Percentiles rank a stretch among this genome's conserved stretches.
Evolutionary conservation across 2,113 vertebrate species (phyloP).

Genomic region (human): DNA sequence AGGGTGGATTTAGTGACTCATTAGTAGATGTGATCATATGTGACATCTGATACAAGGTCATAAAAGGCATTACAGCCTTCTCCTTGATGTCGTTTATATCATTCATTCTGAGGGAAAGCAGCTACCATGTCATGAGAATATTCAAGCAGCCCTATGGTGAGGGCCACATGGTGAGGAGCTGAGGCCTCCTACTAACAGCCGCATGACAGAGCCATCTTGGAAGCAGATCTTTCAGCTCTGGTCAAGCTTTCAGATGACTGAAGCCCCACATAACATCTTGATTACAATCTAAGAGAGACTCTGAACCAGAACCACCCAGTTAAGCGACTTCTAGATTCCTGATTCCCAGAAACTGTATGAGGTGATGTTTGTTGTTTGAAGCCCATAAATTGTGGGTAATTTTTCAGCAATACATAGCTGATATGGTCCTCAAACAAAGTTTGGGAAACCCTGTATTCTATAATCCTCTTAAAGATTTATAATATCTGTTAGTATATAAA

Average conservation of each 20-base stretch:
- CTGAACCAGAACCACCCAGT: background rate
- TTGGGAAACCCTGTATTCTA: background rate
- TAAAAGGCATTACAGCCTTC: background rate
- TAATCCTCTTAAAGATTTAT: background rate
- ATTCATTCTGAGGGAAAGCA: background rate
- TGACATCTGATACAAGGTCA: background rate
- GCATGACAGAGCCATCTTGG: background rate
- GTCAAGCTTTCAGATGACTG: background rate
- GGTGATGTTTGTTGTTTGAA: background rate
- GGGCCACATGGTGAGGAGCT: background rate
- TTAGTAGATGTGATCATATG: background rate
- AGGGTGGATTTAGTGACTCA: background rate
- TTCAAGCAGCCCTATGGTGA: background rate
- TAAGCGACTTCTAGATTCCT: background rate
- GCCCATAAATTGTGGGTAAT: background rate
- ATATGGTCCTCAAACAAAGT: slow-evolving; percentile 8
- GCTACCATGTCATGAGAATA: background rate
- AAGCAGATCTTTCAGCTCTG: background rate
- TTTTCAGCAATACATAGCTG: background rate
- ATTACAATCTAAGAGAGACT: background rate
- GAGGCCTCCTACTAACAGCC: background rate
- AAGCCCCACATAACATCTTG: background rate
- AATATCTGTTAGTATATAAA: background rate
- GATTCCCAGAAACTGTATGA: background rate
- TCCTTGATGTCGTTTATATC: background rate